Conservation (phyloP, 2,113 vertebrate species). For the Micronycteris hirsuta region DNA sequence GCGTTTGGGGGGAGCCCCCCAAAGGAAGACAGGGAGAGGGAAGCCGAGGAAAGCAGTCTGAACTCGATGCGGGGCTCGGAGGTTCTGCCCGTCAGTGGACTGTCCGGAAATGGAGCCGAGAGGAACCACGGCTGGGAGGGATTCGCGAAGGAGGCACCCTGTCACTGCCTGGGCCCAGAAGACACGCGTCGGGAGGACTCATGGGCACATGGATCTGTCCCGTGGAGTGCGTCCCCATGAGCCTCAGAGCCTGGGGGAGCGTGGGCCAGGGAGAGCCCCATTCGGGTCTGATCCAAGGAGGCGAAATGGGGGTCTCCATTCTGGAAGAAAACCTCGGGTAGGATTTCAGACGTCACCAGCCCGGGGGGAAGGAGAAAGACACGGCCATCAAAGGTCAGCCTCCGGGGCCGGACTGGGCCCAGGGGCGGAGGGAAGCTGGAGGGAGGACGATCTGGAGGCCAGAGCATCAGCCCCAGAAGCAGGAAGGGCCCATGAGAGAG, state of each 20-base stretch:
- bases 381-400: rapidly evolving
- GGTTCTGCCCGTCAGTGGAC: background rate
- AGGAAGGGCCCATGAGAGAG: background rate
- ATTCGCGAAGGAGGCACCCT: rapidly evolving
- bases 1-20: rapidly evolving
- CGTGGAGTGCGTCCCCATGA: rapidly evolving
- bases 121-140: background rate
- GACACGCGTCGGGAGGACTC: rapidly evolving
- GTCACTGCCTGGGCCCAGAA: rapidly evolving
- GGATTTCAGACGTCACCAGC: background rate
- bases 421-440: background rate
- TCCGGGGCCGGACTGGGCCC: too few relatives aligned
- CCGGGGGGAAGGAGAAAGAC: too few relatives aligned
- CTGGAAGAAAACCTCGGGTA: rapidly evolving
- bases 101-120: background rate
- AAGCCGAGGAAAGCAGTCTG: rapidly evolving
- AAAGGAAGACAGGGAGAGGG: background rate
- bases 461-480: background rate
- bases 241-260: background rate
- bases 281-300: rapidly evolving
- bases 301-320: background rate
- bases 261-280: background rate
- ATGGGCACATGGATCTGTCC: rapidly evolving
- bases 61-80: too few relatives aligned
- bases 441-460: rapidly evolving